Conservation (phyloP, 2,888 invertebrate species). For the Lycia hirtaria region DNA sequence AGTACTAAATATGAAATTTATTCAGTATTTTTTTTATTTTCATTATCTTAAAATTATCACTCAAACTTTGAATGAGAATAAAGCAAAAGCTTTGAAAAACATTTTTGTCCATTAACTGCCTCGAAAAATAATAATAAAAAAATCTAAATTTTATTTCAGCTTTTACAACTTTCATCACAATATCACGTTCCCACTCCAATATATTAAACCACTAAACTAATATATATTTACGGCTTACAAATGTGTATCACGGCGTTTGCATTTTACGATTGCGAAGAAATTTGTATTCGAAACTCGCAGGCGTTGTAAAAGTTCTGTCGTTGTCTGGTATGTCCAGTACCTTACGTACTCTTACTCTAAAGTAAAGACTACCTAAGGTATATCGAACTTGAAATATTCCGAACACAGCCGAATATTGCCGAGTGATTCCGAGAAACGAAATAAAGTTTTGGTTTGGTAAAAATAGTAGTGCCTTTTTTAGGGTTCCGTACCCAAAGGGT, state of each 20-base stretch:
- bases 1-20: no score
- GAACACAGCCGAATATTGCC: no score
- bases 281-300: constrained; percentile 73
- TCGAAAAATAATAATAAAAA: constrained; percentile 3
- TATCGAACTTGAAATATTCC: no score
- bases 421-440: no score
- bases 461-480: no score
- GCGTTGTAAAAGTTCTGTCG: constrained; percentile 66
- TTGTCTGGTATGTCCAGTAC: constrained; percentile 45
- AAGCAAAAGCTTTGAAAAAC: background rate
- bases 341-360: no score
- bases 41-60: background rate
- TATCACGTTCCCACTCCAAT: constrained; percentile 17
- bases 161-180: constrained; percentile 23
- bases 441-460: no score
- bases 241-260: constrained; percentile 61
- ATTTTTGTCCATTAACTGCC: background rate
- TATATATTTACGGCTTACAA: constrained; percentile 63
- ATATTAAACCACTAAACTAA: constrained; percentile 47
- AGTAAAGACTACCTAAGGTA: no score
- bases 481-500: no score
- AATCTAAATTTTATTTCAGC: constrained; percentile 3
- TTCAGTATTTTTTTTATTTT: no score
- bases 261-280: constrained; percentile 75
- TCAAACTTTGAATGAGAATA: background rate